Conservation (phyloP, 1,140 invertebrate species). For the Geopemphigus sp. region DNA sequence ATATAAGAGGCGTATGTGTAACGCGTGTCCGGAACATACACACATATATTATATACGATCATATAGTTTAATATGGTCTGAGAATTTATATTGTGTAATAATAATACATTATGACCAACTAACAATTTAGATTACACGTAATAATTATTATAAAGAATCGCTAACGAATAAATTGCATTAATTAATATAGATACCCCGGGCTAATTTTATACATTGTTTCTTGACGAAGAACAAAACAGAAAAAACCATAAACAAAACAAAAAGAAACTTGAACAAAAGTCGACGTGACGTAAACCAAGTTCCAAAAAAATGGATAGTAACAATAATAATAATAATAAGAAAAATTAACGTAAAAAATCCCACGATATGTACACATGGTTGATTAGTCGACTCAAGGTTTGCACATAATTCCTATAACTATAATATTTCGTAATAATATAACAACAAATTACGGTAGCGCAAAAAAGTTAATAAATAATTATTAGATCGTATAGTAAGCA, state of each 20-base stretch:
- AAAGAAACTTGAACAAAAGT: slow-evolving; percentile 24
- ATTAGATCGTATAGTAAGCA: neutral
- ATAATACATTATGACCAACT: no score
- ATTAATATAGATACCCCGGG: slow-evolving; percentile 29
- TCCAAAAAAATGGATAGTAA: neutral
- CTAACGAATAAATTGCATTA: slow-evolving; percentile 24
- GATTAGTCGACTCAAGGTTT: neutral
- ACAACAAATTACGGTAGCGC: neutral
- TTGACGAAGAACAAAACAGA: neutral
- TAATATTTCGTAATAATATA: neutral
- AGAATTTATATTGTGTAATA: neutral
- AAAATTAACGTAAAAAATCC: neutral
- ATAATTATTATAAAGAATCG: slow-evolving; percentile 16
- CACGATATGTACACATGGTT: neutral
- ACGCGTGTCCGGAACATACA: slow-evolving; percentile 24
- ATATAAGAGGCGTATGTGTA: slow-evolving; percentile 25
- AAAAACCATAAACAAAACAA: no score
- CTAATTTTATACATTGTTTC: neutral
- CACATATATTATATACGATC: slow-evolving; percentile 26
- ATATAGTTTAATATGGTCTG: slow-evolving; percentile 27
- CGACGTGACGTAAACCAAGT: neutral
- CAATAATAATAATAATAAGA: neutral
- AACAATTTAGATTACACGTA: slow-evolving; percentile 29
- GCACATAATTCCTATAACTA: neutral
- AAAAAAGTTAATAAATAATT: neutral